Conservation (phyloP, 2,113 vertebrate genomes). For the Tupaia chinensis region DNA sequence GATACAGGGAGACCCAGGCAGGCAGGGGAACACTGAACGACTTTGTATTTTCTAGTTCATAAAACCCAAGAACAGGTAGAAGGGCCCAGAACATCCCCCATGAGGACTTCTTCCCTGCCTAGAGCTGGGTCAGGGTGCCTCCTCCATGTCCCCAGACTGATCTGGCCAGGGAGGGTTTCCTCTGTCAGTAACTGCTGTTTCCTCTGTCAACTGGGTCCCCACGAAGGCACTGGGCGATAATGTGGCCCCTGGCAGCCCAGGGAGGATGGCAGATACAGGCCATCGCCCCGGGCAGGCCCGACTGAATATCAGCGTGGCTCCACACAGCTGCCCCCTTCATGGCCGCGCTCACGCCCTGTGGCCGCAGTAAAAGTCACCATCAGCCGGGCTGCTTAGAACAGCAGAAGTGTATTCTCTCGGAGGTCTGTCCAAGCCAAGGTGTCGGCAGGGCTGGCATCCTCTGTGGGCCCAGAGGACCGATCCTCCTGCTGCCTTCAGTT, state of each 20-base stretch:
- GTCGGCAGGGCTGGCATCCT: rapidly evolving
- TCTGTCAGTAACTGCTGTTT: rapidly evolving
- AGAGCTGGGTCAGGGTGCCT: rapidly evolving
- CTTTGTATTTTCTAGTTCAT: neutral
- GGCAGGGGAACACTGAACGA: neutral
- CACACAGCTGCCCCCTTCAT: rapidly evolving
- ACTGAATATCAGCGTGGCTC: rapidly evolving
- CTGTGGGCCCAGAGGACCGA: neutral
- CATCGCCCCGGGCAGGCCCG: rapidly evolving
- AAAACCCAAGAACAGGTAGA: neutral
- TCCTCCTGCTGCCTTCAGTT: too few relatives aligned
- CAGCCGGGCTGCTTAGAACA: neutral
- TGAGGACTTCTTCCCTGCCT: too few relatives aligned
- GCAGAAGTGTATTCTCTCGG: neutral
- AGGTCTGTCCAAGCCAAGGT: neutral
- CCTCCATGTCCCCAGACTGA: neutral
- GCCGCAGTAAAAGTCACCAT: rapidly evolving
- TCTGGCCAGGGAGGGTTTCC: neutral
- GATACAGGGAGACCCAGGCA: neutral
- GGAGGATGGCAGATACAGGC: neutral
- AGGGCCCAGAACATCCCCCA: neutral
- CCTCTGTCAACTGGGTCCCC: neutral
- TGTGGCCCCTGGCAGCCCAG: neutral
- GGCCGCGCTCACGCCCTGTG: rapidly evolving
- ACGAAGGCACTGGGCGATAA: neutral